Evolutionary conservation across 2,113 vertebrate species (phyloP).

Genomic region (Tauraco erythrolophus): DNA sequence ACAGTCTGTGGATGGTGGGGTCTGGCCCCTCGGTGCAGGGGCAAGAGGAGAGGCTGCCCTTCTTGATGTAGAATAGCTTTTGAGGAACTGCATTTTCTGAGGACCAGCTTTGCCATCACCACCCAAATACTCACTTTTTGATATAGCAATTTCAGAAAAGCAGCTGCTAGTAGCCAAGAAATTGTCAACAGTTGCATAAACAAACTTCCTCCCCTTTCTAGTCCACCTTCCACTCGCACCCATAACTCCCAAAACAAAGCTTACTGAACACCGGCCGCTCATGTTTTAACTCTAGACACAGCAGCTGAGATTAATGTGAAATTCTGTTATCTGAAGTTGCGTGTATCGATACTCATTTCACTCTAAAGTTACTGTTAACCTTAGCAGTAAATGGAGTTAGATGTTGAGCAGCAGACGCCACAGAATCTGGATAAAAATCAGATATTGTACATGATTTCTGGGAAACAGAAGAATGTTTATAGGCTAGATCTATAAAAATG

Average conservation of each 20-base stretch:
- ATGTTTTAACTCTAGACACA: background rate
- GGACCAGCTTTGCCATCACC: background rate
- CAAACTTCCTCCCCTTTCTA: background rate
- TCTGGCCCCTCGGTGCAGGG: background rate
- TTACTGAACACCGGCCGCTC: background rate
- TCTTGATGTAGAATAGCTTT: background rate
- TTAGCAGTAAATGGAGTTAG: background rate
- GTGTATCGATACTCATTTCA: background rate
- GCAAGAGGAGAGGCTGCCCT: background rate
- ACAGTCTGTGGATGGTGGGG: fast-evolving
- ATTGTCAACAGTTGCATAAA: background rate
- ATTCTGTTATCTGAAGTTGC: background rate
- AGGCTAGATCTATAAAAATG: background rate
- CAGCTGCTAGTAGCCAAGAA: background rate
- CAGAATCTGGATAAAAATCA: background rate
- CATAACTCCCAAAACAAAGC: background rate
- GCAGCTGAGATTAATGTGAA: background rate
- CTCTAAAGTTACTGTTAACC: background rate
- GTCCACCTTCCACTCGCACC: background rate
- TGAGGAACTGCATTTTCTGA: background rate
- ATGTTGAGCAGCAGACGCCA: background rate
- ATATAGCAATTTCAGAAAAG: background rate
- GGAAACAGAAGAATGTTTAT: background rate
- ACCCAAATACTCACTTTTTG: background rate
- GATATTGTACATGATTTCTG: background rate